Evolutionary conservation across 2,888 invertebrate species (phyloP), one percentile per base, ranked within the genome.

Genomic region (Myopa tessellatipennis): DNA sequence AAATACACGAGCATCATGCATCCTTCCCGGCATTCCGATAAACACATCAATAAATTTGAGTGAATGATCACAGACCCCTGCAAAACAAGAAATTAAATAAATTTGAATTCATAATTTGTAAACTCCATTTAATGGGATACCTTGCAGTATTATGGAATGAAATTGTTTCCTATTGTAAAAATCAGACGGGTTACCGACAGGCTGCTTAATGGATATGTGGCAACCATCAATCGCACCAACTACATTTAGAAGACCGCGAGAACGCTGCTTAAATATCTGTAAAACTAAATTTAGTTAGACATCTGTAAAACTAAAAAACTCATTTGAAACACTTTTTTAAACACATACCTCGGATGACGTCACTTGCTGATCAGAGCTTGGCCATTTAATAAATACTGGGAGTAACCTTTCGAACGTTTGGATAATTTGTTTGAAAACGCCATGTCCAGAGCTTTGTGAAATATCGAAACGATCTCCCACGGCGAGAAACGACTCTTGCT

Each of bases 1-100:
- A 36, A 76, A 69, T n/a, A 76, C 50, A 1, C 50, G 50, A 7
- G 76, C 70, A 69, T 76, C 52, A 50, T 76, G 70, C 76, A 76
- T 61, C 50, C 61, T 76, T 12, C 76, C 70, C 14, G 76, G 76
- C 76, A 76, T 76, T 16, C 76, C 76, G 45, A 70, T 70, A 36
- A 76, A 76, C 3, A n/a, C n/a, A n/a, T n/a, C n/a, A n/a, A n/a
- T n/a, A n/a, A n/a, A n/a, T n/a, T n/a, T n/a, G n/a, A n/a, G n/a
- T n/a, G n/a, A n/a, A n/a, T n/a, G n/a, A n/a, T n/a, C n/a, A n/a
- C n/a, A 52, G 26, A 26, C 14, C 4, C 16, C 34, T 7, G 12
- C 0, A 50, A 50, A 50, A 10, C 14, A 50, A 14, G 3, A 50
- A 1, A 10, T 50, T 50, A 10, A 10, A 50, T 50, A 10, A 10